These are phyloP conservation scores for Erannis defoliaria DNA, from an alignment of 2,888 invertebrate species.

Conservation along the genomic window DNA sequence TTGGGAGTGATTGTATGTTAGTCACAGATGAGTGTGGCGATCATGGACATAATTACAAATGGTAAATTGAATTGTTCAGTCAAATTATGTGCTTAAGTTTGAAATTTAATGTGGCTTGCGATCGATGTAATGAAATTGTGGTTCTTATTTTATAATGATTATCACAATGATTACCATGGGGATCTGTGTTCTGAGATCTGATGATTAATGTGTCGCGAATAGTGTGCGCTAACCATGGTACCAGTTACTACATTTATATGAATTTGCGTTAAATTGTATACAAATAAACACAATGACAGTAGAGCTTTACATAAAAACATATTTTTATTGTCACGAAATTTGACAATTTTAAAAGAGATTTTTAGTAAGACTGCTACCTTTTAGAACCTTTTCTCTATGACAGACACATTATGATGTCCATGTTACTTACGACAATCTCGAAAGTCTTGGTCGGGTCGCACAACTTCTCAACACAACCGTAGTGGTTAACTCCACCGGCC, in stretches of 20 bases:
- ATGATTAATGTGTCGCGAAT: not conserved
- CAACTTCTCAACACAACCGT: conserved; percentile 91
- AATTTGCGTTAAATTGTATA: no score
- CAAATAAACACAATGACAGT: no score
- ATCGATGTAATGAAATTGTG: not conserved
- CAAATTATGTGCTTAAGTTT: not conserved
- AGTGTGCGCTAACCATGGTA: no score
- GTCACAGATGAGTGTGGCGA: conserved; percentile 66
- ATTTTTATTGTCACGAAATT: no score
- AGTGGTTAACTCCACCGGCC: conserved; percentile 90
- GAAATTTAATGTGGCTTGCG: not conserved
- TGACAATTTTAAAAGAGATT: not conserved
- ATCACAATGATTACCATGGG: not conserved
- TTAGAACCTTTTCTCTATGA: not conserved
- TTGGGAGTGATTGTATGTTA: conserved; percentile 72
- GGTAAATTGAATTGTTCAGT: not conserved
- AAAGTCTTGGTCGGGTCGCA: conserved; percentile 90
- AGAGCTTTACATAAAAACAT: no score
- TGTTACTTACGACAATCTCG: conserved; percentile 77
- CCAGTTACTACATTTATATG: no score
- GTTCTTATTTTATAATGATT: not conserved
- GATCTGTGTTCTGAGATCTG: no score
- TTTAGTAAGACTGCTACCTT: no score
- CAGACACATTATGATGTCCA: conserved; percentile 15
- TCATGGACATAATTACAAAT: conserved; percentile 30